Evolutionary conservation across 2,797 vertebrate genomes (phyloP).

Genomic region (Gallinago nigripennis): DNA sequence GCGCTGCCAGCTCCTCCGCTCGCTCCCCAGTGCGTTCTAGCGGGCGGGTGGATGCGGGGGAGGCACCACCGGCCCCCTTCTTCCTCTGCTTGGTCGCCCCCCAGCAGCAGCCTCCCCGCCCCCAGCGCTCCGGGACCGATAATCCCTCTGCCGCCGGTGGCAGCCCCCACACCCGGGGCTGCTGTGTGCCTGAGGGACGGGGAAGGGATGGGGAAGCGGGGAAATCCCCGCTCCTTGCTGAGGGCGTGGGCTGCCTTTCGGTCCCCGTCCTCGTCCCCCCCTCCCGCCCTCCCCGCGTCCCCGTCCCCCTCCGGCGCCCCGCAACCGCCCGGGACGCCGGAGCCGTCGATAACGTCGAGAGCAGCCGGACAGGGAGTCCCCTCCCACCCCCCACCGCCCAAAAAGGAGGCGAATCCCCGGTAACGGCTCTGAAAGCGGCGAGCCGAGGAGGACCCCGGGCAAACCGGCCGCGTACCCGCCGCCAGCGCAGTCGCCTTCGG

Average conservation of each 20-base stretch:
- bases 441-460: slow-evolving; percentile 73
- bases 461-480: slow-evolving; percentile 77
- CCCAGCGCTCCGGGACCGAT: background rate
- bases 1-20: rapidly evolving
- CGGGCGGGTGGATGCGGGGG: background rate
- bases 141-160: too few species aligned
- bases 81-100: background rate
- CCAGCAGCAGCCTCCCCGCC: background rate
- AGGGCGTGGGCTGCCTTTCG: background rate
- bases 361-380: slow-evolving; percentile 38
- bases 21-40: background rate
- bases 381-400: background rate
- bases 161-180: background rate
- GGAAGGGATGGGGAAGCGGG: background rate
- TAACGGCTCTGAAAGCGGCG: slow-evolving; percentile 75
- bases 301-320: background rate
- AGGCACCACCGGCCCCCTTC: background rate
- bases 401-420: slow-evolving; percentile 74
- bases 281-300: too few species aligned
- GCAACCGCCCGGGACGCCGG: background rate
- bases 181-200: background rate
- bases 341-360: slow-evolving; percentile 35
- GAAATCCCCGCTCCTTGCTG: background rate
- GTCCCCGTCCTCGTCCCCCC: too few species aligned
- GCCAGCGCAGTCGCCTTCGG: slow-evolving; percentile 77